These are phyloP conservation scores for Orgyia antiqua DNA, from an alignment of 2,888 invertebrate species.

Conservation along the genomic window DNA sequence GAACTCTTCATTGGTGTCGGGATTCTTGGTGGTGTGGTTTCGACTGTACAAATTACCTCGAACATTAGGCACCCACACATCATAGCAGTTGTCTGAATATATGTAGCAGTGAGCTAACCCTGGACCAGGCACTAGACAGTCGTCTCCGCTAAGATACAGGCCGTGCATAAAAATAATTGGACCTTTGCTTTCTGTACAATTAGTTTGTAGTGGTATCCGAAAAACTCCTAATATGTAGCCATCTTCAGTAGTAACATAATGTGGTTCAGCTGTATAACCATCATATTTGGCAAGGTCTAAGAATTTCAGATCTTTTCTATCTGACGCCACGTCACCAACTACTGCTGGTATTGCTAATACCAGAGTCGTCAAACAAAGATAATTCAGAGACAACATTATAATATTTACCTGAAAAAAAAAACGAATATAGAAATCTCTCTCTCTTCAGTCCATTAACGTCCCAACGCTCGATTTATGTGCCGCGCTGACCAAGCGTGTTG, in stretches of 20 bases:
- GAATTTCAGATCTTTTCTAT: conserved; percentile 24
- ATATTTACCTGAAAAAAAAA: not conserved
- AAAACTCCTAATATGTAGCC: conserved; percentile 32
- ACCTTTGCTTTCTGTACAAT: conserved; percentile 15
- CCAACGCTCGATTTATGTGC: no score
- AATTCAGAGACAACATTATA: not conserved
- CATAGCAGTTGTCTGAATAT: conserved; percentile 25
- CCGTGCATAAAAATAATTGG: conserved; percentile 27
- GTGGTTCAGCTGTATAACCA: conserved; percentile 23
- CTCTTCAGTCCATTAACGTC: no score
- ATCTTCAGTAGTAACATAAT: conserved; percentile 30
- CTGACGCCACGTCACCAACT: conserved; percentile 6
- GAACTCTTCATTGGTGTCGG: conserved; percentile 18
- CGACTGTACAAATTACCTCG: conserved; percentile 21
- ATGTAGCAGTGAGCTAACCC: conserved; percentile 29
- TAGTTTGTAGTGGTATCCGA: conserved; percentile 17
- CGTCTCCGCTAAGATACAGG: conserved; percentile 26
- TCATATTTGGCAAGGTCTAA: conserved; percentile 25
- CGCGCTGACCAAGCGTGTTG: no score
- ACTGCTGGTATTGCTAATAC: conserved; percentile 1
- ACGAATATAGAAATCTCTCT: no score
- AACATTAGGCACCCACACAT: conserved; percentile 24
- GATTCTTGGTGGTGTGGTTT: conserved; percentile 18
- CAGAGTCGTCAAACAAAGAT: not conserved
- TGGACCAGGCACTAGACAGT: conserved; percentile 31